These are phyloP conservation scores for Varecia variegata DNA, from an alignment of 2,797 vertebrate genomes.

Conservation along the genomic window DNA sequence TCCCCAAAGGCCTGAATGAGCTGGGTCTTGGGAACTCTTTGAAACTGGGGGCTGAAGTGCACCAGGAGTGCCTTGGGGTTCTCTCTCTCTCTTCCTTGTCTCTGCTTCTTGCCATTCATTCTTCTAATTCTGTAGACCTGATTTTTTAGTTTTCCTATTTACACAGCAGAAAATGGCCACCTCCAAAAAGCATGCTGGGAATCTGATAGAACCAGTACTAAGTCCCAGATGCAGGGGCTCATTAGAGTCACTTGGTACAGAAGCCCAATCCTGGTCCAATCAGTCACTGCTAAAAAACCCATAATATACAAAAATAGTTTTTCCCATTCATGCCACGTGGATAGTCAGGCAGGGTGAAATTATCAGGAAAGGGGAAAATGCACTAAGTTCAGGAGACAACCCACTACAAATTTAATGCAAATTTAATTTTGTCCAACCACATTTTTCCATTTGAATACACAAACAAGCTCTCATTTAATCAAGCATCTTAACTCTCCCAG, in stretches of 20 bases:
- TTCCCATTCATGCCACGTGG: neutral
- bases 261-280: neutral
- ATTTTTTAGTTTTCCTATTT: neutral
- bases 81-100: neutral
- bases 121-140: neutral
- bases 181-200: neutral
- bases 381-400: neutral
- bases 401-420: conserved; percentile 17
- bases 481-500: conserved; percentile 42
- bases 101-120: neutral
- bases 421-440: conserved; percentile 37
- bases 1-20: neutral
- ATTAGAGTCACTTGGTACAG: neutral
- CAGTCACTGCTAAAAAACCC: neutral
- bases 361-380: neutral
- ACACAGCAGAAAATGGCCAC: neutral
- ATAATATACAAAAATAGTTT: neutral
- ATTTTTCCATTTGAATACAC: conserved; percentile 57
- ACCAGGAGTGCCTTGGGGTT: neutral
- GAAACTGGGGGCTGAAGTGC: neutral
- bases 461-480: conserved; percentile 65
- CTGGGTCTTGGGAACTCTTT: neutral
- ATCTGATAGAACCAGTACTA: neutral
- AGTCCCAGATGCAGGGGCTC: neutral
- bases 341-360: neutral